Evolutionary conservation across 2,888 invertebrate genomes (phyloP).

Genomic region (Campoletis raptor): DNA sequence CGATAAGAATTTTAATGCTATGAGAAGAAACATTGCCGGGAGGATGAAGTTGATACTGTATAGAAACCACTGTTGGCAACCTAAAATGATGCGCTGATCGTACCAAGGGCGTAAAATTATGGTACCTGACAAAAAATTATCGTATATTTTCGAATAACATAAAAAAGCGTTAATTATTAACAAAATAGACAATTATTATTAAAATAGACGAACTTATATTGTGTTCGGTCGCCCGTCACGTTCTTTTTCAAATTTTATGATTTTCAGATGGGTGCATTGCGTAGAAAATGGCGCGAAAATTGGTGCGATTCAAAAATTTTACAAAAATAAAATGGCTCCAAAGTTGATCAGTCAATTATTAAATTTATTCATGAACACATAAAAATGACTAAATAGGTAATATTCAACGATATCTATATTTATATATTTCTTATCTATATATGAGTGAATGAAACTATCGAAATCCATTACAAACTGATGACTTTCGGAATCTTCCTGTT

Average conservation of each 20-base stretch:
- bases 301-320: not conserved
- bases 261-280: not conserved
- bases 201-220: not conserved
- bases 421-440: too few relatives aligned
- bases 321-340: too few relatives aligned
- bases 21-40: too few relatives aligned
- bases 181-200: too few relatives aligned
- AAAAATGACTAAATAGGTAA: too few relatives aligned
- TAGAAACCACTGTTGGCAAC: constrained; percentile 33
- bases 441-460: too few relatives aligned
- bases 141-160: constrained; percentile 7
- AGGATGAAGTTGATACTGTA: too few relatives aligned
- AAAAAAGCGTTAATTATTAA: not conserved
- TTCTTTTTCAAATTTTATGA: not conserved
- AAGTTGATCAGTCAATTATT: too few relatives aligned
- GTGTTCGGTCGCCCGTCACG: not conserved
- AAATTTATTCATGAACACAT: too few relatives aligned
- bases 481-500: not conserved
- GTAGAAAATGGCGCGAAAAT: not conserved
- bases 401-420: too few relatives aligned
- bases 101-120: constrained; percentile 26
- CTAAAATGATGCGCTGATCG: constrained; percentile 10
- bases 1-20: too few relatives aligned
- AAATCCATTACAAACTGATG: not conserved
- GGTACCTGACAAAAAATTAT: constrained; percentile 20